Base-by-base conservation (phyloP, 1,140 invertebrate genomes). In the Microvelia longipes region DNA sequence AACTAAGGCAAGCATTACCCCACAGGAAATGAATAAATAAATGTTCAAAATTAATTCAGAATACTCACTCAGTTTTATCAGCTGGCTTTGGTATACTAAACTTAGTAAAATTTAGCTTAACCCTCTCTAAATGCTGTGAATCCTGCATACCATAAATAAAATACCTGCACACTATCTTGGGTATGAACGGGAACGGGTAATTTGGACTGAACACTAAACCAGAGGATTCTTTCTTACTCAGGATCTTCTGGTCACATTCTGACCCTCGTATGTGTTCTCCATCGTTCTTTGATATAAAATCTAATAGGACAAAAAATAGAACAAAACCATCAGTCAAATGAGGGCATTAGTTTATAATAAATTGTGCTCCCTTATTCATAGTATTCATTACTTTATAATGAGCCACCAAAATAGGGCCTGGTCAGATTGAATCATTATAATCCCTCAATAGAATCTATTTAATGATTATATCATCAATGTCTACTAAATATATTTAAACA, bases 81-180 rank as follows among this genome's bases (percentile, higher is more conserved):
- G 84, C 87, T 80, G n/a, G n/a, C n/a, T 90, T 91, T 19, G 93
- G 90, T 82, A 98, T 94, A 78, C 92, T 89, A 82, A 98, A 96
- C 77, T 86, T 86, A 65, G 86, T 83, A 81, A 98, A 97, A 75
- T 90, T 87, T 66, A 98, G 82, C 71, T 88, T 85, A 68, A 96
- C 94, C 79, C 93, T 87, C 81, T 98, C 95, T 76, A 98, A 85
- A 82, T 96, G 89, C 79, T 97, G 93, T 68, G 88, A 88, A 81
- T 97, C 94, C 82, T 96, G 92, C 84, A 97, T 90, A 73, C 94
- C 95, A 82, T 98, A 97, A 78, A 98, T 91, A 85, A 95, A 97
- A 84, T 98, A 98, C 80, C 91, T 90, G 84, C 96, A 98, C 72
- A 95, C 92, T 78, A 94, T 90, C 84, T 96, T 96, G 73, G 89